Base-by-base conservation (phyloP, 2,888 invertebrate genomes). In the Cantharis rustica region DNA sequence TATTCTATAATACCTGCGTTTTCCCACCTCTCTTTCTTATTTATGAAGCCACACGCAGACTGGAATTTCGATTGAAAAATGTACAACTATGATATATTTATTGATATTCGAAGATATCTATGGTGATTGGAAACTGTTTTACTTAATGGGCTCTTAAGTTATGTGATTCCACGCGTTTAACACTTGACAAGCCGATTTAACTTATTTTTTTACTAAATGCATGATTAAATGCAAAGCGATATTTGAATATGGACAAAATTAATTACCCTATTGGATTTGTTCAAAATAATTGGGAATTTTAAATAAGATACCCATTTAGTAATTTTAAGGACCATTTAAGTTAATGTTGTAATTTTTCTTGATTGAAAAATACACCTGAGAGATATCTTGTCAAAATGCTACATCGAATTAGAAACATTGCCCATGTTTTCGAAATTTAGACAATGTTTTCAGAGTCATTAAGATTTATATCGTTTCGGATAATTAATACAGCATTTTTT, bases 1-100 rank as follows among this genome's bases (percentile, higher is more conserved):
- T 88, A 88, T 88, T 88, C 88, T 87, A 86, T 88, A 88, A 88
- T 88, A 88, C 88, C 87, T 88, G 87, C 87, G 87, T 88, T 88
- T 87, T 88, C 88, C 88, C 88, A 88, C 88, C 88, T 87, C 86
- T 84, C 84, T 83, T 71, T 83, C 84, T 88, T 87, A 88, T 88
- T 88, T 88, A 88, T 88, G 88, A 82, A 86, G 87, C 88, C 88
- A 88, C 88, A 88, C 88, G 87, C 88, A 87, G 87, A 82, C 86
- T 84, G 83, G 86, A 83, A 84, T 85, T 84, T 85, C 85, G 84
- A 86, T 87, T 87, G 86, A 86, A 87, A 87, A 85, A 82, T 63
- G 63, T 84, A 81, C 80, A 81, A 70, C 70, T 64, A 72, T 83
- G 85, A 86, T 84, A 83, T 87, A 87, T 88, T 88, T 88, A 88